Evolutionary conservation across 2,113 vertebrate species (phyloP), one percentile per base, ranked within the genome.

Genomic region (Phylloscopus whistleri): DNA sequence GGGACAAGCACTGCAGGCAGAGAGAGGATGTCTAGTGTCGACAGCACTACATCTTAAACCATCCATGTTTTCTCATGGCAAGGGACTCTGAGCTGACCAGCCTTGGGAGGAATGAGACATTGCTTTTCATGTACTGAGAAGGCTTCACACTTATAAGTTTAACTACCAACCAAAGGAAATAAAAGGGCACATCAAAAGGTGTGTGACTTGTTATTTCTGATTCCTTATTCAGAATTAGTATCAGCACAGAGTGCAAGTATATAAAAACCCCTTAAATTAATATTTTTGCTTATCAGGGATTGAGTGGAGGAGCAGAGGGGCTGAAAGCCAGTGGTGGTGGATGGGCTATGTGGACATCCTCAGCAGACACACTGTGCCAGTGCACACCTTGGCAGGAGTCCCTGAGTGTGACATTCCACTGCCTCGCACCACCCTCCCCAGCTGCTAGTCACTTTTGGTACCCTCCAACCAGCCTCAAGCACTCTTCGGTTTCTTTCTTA

Each of bases 131-230:
- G 20, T 16, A 44, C 59, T 5, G 63, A 62, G 24, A 80, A 91
- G 66, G 49, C 33, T 24, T 60, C 62, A 27, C 4, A 33, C 43
- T 9, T 13, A 17, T 8, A 85, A 49, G 10, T 35, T 80, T 78
- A 83, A 84, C 72, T 84, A 62, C 27, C 37, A 89, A 55, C 14
- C 70, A 93, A 70, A 89, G 52, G 51, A 95, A 56, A 60, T 26
- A 72, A 86, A 84, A 94, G 31, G 46, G 82, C 41, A 87, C 28
- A 75, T 64, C 78, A 90, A 70, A 94, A 88, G 10, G 43, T 22
- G 21, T 9, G 18, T 31, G 27, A 83, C 51, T 59, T 68, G 41
- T 78, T 4, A 84, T 58, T 95, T 89, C 83, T 87, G 64, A 76
- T 58, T 79, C 41, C 33, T 90, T 60, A 81, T 53, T 93, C 60